phyloP scores from a whole-genome alignment of 2,888 invertebrate genomes.

The Prosapia bicincta region DNA sequence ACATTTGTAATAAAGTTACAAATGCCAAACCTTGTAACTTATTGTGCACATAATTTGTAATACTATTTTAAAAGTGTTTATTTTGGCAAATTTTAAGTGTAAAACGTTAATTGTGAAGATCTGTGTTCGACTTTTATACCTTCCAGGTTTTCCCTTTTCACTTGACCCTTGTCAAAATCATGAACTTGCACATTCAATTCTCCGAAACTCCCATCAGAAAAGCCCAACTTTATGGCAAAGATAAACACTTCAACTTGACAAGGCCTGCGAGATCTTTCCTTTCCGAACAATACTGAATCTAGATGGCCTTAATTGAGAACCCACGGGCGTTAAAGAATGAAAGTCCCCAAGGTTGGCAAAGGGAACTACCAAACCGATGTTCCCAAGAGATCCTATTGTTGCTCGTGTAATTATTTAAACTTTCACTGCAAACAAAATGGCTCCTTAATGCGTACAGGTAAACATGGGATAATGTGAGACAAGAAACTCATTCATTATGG shows the following conservation, averaged over 20 bases:
- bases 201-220: background rate
- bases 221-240: background rate
- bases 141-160: too few species aligned
- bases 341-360: constrained; percentile 18
- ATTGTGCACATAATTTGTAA: too few species aligned
- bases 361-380: constrained; percentile 8
- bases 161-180: background rate
- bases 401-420: constrained; percentile 4
- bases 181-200: background rate
- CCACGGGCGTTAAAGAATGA: background rate
- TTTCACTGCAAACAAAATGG: constrained; percentile 26
- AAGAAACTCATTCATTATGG: background rate
- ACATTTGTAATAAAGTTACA: too few species aligned
- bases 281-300: background rate
- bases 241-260: background rate
- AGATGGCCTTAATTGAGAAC: background rate
- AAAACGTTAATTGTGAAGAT: too few species aligned
- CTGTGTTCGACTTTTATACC: too few species aligned
- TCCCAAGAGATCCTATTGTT: constrained; percentile 15
- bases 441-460: background rate
- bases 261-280: background rate
- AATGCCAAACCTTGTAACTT: too few species aligned
- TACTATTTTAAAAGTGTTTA: too few species aligned
- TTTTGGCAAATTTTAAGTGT: too few species aligned
- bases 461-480: background rate